Evolutionary conservation across 92 coral and sea anemone species (phyloP), one percentile per base, ranked within the genome.

Genomic region (Umimayanthus chanpuru): DNA sequence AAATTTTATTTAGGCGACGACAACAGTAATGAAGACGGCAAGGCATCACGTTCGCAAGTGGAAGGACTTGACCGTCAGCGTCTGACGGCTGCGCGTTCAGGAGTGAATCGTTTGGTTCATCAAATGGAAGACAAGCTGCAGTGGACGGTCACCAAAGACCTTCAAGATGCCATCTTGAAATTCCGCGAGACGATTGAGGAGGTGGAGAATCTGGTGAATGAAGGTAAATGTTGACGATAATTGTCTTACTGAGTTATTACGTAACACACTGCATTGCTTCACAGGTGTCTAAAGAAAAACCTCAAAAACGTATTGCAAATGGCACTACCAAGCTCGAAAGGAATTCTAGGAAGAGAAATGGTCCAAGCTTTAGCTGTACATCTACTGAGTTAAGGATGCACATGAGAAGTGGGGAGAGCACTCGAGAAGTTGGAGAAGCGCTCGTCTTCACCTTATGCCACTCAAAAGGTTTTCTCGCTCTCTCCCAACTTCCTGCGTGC

Each of bases 1-100:
- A 18, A 30, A 28, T 55, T 25, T 10, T 14, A 5, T 53, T 53
- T 10, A 78, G 82, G n/a, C 30, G 65, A 47, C 23, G 64, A 25
- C 78, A 47, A 47, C 53, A 18, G 16, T 53, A 18, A 53, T 53
- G 79, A 39, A 28, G 39, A 20, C 20, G 40, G 43, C 4, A 44
- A 26, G 12, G 15, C 47, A 7, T 12, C 18, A 18, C 40, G 44
- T 44, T 20, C 79, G 6, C 49, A 32, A 14, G 49, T 74, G 79
- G 79, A 10, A 36, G 79, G 47, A 43, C 87, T 83, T 28, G 87
- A 83, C 40, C 78, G 11, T 43, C 87, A 44, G 67, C 87, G 87
- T 25, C 66, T 83, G 15, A 12, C 5, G 15, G 12, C 7, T 10
- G 47, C 56, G 26, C 87, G 78, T 44, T 44, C 43, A 40, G 20